phyloP scores from a whole-genome alignment of 2,113 vertebrate genomes.

The Podarcis cretensis region DNA sequence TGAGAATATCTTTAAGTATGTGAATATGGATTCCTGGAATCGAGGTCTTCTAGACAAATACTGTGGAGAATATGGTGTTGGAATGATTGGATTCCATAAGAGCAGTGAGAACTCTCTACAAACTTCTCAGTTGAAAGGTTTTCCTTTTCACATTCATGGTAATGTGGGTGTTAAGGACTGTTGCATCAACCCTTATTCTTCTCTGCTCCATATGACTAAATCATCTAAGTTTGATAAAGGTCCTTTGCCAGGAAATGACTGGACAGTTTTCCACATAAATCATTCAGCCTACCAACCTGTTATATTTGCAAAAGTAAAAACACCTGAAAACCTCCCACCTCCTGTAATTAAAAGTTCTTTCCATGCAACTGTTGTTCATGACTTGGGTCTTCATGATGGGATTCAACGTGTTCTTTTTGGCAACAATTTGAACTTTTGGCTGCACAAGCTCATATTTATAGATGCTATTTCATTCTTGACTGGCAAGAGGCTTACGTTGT shows the following conservation, averaged over 20 bases:
- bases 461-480: conserved; percentile 82
- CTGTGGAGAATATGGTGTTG: conserved; percentile 79
- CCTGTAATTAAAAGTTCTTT: conserved; percentile 69
- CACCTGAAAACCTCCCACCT: conserved; percentile 72
- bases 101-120: conserved; percentile 75
- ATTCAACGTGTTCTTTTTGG: conserved; percentile 82
- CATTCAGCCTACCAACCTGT: conserved; percentile 81
- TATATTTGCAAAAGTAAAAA: conserved; percentile 79
- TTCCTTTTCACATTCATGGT: conserved; percentile 75
- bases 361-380: conserved; percentile 79
- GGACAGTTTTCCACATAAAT: conserved; percentile 81
- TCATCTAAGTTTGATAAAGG: conserved; percentile 78
- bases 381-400: conserved; percentile 80
- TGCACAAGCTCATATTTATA: conserved; percentile 84
- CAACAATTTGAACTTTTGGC: conserved; percentile 84
- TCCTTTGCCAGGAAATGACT: conserved; percentile 78
- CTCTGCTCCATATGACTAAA: conserved; percentile 79
- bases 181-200: conserved; percentile 81
- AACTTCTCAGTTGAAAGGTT: conserved; percentile 74
- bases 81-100: conserved; percentile 81
- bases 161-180: conserved; percentile 78
- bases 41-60: conserved; percentile 83
- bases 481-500: conserved; percentile 74
- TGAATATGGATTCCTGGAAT: conserved; percentile 84
- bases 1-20: conserved; percentile 82